These are phyloP conservation scores for Euwallacea similis DNA, from an alignment of 1,140 invertebrate genomes.

Conservation along the genomic window DNA sequence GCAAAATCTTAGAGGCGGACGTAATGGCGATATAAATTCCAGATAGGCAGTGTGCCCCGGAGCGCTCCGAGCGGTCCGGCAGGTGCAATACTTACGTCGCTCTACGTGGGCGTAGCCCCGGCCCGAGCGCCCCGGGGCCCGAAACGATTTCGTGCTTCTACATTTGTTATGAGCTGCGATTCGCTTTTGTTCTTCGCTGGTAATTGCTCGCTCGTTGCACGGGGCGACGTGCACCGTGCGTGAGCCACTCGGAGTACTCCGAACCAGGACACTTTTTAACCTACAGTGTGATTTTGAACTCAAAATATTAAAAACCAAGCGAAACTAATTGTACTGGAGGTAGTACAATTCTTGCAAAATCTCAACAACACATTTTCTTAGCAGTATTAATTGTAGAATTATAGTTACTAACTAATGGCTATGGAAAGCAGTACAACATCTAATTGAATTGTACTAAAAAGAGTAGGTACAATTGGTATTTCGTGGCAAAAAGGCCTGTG, in stretches of 20 bases:
- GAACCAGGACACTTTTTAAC: too few species aligned
- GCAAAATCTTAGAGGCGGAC: constrained; percentile 34
- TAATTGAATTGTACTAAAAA: not conserved
- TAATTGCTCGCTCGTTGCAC: not conserved
- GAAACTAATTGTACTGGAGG: too few species aligned
- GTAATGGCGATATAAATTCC: constrained; percentile 37
- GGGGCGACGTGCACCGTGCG: too few species aligned
- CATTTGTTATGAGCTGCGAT: constrained; percentile 31
- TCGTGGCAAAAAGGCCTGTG: not conserved
- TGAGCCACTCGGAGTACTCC: too few species aligned
- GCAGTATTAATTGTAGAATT: too few species aligned
- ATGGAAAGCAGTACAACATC: not conserved
- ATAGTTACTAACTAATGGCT: too few species aligned
- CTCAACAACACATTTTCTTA: too few species aligned
- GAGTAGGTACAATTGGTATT: not conserved
- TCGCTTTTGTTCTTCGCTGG: constrained; percentile 14
- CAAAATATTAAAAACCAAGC: too few species aligned
- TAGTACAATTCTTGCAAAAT: too few species aligned
- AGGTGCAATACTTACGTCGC: constrained; percentile 32
- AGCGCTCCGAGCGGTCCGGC: constrained; percentile 1
- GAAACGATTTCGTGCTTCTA: constrained; percentile 35
- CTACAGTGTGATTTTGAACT: too few species aligned
- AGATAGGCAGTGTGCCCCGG: constrained; percentile 19
- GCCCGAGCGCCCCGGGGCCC: constrained; percentile 5
- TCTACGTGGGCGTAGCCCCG: constrained; percentile 29